These are phyloP conservation scores for Panonychus citri DNA, from an alignment of 1,140 invertebrate species.

Conservation along the genomic window DNA sequence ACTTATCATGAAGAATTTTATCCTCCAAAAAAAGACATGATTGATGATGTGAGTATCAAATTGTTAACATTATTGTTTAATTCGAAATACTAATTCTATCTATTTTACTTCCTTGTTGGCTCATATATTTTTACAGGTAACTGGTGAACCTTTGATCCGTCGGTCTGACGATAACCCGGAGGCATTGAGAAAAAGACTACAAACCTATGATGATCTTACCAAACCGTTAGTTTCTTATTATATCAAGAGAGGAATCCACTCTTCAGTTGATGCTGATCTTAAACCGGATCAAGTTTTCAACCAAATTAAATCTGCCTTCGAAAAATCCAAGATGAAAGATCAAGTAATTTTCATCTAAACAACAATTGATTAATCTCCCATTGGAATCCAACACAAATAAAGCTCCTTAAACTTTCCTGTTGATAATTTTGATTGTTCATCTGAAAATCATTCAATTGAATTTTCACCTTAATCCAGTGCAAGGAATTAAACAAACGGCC, in stretches of 20 bases:
- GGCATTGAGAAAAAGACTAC: slow-evolving; percentile 59
- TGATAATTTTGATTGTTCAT: too few relatives aligned
- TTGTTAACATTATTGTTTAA: slow-evolving; percentile 21
- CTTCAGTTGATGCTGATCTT: slow-evolving; percentile 24
- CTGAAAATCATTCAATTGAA: too few relatives aligned
- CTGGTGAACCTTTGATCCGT: slow-evolving; percentile 61
- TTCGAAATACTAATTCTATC: not conserved
- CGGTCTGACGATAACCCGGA: slow-evolving; percentile 79
- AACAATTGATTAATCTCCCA: too few relatives aligned
- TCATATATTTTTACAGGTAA: too few relatives aligned
- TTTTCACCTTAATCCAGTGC: too few relatives aligned
- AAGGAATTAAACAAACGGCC: too few relatives aligned
- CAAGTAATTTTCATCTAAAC: slow-evolving; percentile 19
- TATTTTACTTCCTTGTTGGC: not conserved
- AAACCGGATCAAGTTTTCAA: slow-evolving; percentile 23
- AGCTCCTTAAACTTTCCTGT: too few relatives aligned
- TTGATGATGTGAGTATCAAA: slow-evolving; percentile 42
- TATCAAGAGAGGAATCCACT: slow-evolving; percentile 23
- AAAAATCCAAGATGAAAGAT: slow-evolving; percentile 23
- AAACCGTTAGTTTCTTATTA: slow-evolving; percentile 78
- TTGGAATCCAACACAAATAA: too few relatives aligned
- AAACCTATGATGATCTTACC: slow-evolving; percentile 66
- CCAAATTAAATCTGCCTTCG: slow-evolving; percentile 22
- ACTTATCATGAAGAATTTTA: slow-evolving; percentile 93
- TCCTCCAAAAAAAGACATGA: slow-evolving; percentile 75